These are phyloP conservation scores for Pluvialis apricaria DNA, from an alignment of 2,113 vertebrate species.

Conservation along the genomic window DNA sequence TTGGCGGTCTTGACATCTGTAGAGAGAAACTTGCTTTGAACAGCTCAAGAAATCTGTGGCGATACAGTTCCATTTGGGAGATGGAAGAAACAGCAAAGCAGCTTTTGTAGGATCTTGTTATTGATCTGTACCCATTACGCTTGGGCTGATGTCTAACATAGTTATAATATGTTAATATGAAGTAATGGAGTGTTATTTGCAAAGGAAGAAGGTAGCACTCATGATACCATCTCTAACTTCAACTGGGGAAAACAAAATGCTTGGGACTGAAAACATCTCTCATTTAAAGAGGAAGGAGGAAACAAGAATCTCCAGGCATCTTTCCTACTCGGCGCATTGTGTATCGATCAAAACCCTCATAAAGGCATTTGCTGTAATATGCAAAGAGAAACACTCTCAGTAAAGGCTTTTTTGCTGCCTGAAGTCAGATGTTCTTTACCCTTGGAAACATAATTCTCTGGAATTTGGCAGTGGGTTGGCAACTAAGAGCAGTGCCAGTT, in stretches of 20 bases:
- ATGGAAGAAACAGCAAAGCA: background rate
- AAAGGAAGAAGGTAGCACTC: background rate
- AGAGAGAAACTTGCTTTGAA: background rate
- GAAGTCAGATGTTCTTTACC: slow-evolving; percentile 11
- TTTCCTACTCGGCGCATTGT: background rate
- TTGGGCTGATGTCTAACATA: background rate
- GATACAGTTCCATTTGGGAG: background rate
- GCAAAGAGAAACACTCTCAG: background rate
- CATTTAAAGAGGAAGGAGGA: background rate
- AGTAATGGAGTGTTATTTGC: background rate
- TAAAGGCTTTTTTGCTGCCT: background rate
- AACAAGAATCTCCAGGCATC: background rate
- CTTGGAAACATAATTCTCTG: slow-evolving; percentile 35
- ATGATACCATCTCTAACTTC: background rate
- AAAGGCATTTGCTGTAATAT: background rate
- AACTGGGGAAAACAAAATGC: background rate
- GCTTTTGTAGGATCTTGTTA: background rate
- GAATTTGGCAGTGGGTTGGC: slow-evolving; percentile 20
- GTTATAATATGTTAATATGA: background rate
- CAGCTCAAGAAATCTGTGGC: background rate
- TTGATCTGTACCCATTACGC: background rate
- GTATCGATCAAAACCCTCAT: background rate
- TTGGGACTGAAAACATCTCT: background rate
- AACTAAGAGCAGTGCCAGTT: background rate
- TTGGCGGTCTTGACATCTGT: background rate